Base-by-base conservation (phyloP, 2,888 invertebrate genomes). In the Cheilosia vernalis region DNA sequence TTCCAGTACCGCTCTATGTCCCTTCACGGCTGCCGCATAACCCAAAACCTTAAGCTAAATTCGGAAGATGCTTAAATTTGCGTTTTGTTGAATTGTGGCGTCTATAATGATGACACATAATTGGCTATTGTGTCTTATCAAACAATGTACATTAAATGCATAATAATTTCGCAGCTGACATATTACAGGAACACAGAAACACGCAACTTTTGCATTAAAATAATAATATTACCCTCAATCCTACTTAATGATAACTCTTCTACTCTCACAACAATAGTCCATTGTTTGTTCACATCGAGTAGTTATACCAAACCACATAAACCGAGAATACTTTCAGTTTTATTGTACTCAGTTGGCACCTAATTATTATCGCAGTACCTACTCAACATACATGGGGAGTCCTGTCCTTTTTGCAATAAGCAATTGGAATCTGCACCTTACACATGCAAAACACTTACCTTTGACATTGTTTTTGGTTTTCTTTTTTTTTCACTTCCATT, bases 331-430 rank as follows among this genome's bases (percentile, higher is more conserved):
- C 37, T 49, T 49, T 37, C 40, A 10, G 37, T 72, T 72, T 60
- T 49, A 70, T 72, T 72, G 19, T 61, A 49, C 40, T 61, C 51
- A 30, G 17, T 15, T 51, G 27, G 15, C 49, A 60, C 70, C 70
- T 49, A 40, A 70, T 70, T 33, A 70, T 37, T 58, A 70, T 49
- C 33, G 15, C 33, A 21, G 13, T 56, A 19, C 44, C 17, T 13
- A 66, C n/a, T 30, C 19, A 47, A 19, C 6, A 58, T 37, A 33
- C 30, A 47, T 4, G 24, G 17, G 33, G 21, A 19, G 56, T 55
- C 55, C 66, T 66, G 27, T 27, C 6, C 27, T 51, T 13, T 21
- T 21, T 13, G 10, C 21, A 24, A 2, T 9, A 63, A 30, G 30
- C 30, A 9, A 30, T 40, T 24, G 42, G n/a, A 30, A 42, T 17